Conservation (phyloP, 2,888 invertebrate genomes). For the Pterostichus madidus region DNA sequence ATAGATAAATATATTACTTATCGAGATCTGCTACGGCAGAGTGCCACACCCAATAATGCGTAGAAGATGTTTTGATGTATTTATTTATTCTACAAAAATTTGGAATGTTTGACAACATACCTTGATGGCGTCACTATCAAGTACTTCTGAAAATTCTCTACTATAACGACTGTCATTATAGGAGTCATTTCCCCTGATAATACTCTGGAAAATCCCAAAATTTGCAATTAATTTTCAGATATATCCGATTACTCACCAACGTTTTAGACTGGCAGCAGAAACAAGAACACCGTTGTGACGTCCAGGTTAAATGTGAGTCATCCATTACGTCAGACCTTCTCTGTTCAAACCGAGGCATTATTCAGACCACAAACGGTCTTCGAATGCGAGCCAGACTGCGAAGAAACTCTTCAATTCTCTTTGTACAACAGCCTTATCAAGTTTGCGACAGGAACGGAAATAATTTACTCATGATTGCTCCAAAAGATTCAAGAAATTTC, state of each 20-base stretch:
- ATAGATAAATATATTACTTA: too few species aligned
- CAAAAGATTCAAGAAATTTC: slow-evolving; percentile 72
- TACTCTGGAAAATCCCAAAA: neutral
- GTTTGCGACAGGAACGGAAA: slow-evolving; percentile 83
- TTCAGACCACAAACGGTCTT: slow-evolving; percentile 69
- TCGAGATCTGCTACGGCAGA: too few species aligned
- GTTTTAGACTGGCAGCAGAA: slow-evolving; percentile 93
- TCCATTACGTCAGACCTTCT: slow-evolving; percentile 68
- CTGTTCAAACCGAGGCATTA: slow-evolving; percentile 63
- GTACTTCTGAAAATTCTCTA: too few species aligned
- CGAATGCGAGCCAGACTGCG: slow-evolving; percentile 74
- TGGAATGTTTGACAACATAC: too few species aligned
- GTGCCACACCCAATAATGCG: too few species aligned
- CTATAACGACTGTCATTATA: too few species aligned
- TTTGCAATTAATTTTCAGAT: slow-evolving; percentile 78
- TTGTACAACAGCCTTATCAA: slow-evolving; percentile 72
- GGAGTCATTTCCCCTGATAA: too few species aligned
- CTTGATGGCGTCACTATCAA: too few species aligned
- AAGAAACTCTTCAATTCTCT: slow-evolving; percentile 72
- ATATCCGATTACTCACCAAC: slow-evolving; percentile 91
- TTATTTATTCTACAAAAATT: too few species aligned
- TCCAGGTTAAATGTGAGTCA: slow-evolving; percentile 80
- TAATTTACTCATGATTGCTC: slow-evolving; percentile 85
- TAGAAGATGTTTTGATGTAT: too few species aligned
- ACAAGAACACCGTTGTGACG: slow-evolving; percentile 74